Percentiles rank a stretch among this genome's conserved stretches.
Conservation (phyloP, 2,797 vertebrate genomes). For the Silurus aristotelis region DNA sequence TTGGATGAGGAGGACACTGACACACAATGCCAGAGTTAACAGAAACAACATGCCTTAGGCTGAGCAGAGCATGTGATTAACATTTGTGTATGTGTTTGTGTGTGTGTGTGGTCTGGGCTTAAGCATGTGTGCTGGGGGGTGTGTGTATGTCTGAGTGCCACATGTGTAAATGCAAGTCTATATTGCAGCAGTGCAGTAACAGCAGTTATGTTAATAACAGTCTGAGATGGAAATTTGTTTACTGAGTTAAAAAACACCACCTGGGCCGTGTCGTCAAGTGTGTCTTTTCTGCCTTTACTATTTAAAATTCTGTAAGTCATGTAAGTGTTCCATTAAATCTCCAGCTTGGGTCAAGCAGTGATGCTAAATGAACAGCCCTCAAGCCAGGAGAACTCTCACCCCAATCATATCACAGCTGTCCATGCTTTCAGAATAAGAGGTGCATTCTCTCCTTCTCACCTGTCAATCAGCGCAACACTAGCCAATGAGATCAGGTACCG, state of each 20-base stretch:
- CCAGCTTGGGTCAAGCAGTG: not conserved
- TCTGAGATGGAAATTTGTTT: not conserved
- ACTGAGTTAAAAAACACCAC: not conserved
- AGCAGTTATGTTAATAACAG: not conserved
- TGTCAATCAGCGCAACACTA: not conserved
- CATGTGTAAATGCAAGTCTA: slow-evolving; percentile 4
- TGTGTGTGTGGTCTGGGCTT: slow-evolving; percentile 23
- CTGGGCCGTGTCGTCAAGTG: not conserved
- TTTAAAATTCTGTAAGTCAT: too few species aligned
- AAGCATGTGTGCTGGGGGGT: not conserved
- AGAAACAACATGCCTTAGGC: not conserved
- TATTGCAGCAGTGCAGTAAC: not conserved
- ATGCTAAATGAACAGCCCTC: not conserved
- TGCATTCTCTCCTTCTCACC: not conserved
- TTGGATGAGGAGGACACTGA: not conserved
- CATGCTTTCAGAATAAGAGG: not conserved
- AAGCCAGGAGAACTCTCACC: not conserved
- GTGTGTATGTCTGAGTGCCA: slow-evolving; percentile 1
- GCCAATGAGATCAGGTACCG: not conserved
- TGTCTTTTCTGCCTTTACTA: not conserved
- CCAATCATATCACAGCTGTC: not conserved
- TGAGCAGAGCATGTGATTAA: slow-evolving; percentile 2
- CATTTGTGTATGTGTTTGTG: not conserved
- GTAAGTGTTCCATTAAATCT: not conserved
- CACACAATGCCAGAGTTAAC: not conserved